These are phyloP conservation scores for Echiichthys vipera DNA, from an alignment of 2,797 vertebrate species.

Conservation along the genomic window DNA sequence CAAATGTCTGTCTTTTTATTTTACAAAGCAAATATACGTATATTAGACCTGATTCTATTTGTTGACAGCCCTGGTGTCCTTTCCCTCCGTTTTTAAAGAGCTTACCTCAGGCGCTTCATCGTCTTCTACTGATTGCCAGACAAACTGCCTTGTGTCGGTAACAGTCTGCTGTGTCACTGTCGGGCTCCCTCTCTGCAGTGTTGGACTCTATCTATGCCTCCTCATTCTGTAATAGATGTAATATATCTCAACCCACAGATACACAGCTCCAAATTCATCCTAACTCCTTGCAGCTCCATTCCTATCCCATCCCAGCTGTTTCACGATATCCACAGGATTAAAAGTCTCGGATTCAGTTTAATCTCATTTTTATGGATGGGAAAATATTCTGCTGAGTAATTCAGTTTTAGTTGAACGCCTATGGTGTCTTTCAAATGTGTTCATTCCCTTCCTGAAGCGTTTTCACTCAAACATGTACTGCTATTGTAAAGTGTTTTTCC, in stretches of 20 bases:
- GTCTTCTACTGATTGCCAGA: slow-evolving; percentile 5
- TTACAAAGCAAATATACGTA: too few species aligned
- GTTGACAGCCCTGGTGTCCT: too few species aligned
- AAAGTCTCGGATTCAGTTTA: slow-evolving; percentile 35
- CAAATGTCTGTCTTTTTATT: too few species aligned
- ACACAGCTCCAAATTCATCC: slow-evolving; percentile 34
- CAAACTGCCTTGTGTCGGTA: too few species aligned
- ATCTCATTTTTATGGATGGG: slow-evolving; percentile 34
- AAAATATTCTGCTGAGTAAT: slow-evolving; percentile 26
- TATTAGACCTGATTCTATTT: too few species aligned
- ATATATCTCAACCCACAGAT: slow-evolving; percentile 18
- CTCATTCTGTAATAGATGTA: slow-evolving; percentile 23
- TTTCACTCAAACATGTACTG: neutral
- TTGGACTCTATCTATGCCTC: slow-evolving; percentile 8
- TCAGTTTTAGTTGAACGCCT: slow-evolving; percentile 28
- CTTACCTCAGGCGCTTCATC: slow-evolving; percentile 26
- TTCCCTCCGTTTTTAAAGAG: too few species aligned
- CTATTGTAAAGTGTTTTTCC: neutral
- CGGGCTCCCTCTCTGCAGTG: neutral
- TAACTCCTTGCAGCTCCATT: slow-evolving; percentile 8
- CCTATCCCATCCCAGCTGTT: slow-evolving; percentile 44
- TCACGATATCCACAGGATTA: slow-evolving; percentile 32
- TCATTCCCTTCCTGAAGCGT: slow-evolving; percentile 9
- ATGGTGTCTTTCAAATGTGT: slow-evolving; percentile 12
- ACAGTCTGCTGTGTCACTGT: too few species aligned